Base-by-base conservation (phyloP, 2,113 vertebrate species). In the Siniperca knerii region DNA sequence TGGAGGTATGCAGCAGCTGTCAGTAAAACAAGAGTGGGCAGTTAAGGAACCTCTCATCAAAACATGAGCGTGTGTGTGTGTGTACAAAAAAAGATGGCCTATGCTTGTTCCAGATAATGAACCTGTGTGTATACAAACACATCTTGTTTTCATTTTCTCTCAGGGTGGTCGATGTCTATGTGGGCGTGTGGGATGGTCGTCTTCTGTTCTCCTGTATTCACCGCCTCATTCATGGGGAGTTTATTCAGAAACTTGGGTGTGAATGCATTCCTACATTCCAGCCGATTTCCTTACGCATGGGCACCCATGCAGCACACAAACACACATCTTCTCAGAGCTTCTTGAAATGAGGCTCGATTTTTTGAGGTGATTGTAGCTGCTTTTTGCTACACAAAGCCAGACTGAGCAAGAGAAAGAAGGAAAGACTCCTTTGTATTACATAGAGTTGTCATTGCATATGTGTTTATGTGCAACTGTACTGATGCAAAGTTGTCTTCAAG, bases 191-290 rank as follows among this genome's bases (percentile, higher is more conserved):
- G 18, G 70, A 55, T 74, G 70, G 64, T 65, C 2, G 20, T 75
- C 58, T 35, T 54, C 61, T 67, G 21, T 75, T 92, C 18, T 64
- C 54, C 82, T 54, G 58, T 18, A 61, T 81, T 84, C 74, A 18
- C 62, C 67, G 23, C 69, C 75, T 85, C 90, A 88, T 89, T 90
- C 87, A 86, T 72, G 11, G 69, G 20, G n/a, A 74, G 86, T 93
- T 93, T 93, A 90, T 92, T 92, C 88, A 93, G 88, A 89, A 86
- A 86, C 65, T 55, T 29, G 44, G 85, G 77, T 82, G 79, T 90
- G 89, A 94, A 89, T 89, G 90, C 92, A 91, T 94, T 94, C 93
- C 93, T 48, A 25, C 88, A 92, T 94, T 90, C 92, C 92, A 82
- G 83, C 40, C n/a, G 1, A 73, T 92, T 82, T 90, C 70, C 76